Conservation (phyloP, 2,797 vertebrate species). For the Onychomys torridus region DNA sequence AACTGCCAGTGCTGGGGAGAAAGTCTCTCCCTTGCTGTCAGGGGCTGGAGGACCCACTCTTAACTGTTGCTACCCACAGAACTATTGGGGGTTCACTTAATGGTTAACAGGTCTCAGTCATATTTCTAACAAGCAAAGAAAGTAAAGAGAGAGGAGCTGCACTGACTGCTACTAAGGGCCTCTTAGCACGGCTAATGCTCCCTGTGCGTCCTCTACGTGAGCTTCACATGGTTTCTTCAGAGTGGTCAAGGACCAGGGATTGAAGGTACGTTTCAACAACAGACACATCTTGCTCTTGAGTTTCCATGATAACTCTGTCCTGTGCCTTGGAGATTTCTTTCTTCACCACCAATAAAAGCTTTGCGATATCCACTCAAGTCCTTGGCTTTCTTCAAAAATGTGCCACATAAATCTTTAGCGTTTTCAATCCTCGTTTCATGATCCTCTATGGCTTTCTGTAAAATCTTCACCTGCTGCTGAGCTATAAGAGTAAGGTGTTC, state of each 20-base stretch:
- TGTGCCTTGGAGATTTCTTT: not conserved
- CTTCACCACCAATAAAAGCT: not conserved
- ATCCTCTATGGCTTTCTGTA: not conserved
- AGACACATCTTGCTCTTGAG: not conserved
- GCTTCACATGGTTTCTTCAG: not conserved
- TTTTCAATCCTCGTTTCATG: not conserved
- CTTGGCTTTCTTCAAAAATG: not conserved
- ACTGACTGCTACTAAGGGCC: not conserved
- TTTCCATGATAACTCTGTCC: not conserved
- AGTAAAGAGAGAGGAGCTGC: not conserved
- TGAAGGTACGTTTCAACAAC: not conserved
- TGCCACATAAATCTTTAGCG: not conserved
- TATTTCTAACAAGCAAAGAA: conserved; percentile 79
- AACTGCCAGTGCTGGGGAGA: too few species aligned
- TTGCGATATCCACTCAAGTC: not conserved
- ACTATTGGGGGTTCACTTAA: not conserved
- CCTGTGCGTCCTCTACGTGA: not conserved
- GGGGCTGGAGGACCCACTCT: not conserved
- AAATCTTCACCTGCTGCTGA: not conserved
- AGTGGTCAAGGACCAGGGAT: not conserved
- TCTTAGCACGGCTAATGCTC: not conserved
- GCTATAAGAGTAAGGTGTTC: not conserved
- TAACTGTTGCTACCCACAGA: not conserved
- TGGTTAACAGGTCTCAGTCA: not conserved
- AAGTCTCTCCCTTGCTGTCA: not conserved